Percentiles rank a stretch among this genome's conserved stretches.
phyloP scores from a whole-genome alignment of 30 jellyfish, hydroid and myxozoan genomes.

The Cassiopea andromeda region DNA sequence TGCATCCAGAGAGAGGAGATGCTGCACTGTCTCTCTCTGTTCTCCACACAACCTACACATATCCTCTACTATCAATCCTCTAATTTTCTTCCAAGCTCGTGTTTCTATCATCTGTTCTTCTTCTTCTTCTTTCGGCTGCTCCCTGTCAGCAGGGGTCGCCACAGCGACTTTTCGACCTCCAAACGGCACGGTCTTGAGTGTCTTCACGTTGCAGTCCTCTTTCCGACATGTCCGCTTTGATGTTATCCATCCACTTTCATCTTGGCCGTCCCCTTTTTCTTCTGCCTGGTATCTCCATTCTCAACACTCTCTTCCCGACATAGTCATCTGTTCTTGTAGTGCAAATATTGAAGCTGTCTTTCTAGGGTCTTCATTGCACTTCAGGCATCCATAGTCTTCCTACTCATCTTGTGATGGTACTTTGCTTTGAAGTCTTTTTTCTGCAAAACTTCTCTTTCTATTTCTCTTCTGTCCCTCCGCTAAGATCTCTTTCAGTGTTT shows the following conservation, averaged over 20 bases:
- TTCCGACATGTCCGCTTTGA: too few species aligned
- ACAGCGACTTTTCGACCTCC: too few species aligned
- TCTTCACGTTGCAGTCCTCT: too few species aligned
- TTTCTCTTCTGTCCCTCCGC: conserved; percentile 15
- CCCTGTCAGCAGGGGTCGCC: too few species aligned
- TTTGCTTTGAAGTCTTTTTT: conserved; percentile 26
- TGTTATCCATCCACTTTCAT: too few species aligned
- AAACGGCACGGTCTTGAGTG: too few species aligned
- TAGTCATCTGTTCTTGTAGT: background rate
- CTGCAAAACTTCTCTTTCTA: conserved; percentile 7
- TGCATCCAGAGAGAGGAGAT: background rate
- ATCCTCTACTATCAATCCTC: conserved; percentile 17
- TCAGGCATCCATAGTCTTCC: conserved; percentile 17
- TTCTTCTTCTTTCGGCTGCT: too few species aligned
- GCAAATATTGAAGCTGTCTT: background rate
- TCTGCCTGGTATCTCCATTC: too few species aligned
- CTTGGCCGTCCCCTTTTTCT: too few species aligned
- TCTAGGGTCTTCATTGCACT: conserved; percentile 18
- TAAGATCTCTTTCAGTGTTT: too few species aligned
- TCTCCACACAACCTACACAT: background rate
- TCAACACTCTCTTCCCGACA: too few species aligned
- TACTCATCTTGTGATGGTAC: background rate
- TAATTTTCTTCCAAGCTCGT: conserved; percentile 40
- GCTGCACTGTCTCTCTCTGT: background rate
- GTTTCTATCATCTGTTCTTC: conserved; percentile 36